Conservation (phyloP, 2,113 vertebrate genomes). For the Bambusicola thoracicus region DNA sequence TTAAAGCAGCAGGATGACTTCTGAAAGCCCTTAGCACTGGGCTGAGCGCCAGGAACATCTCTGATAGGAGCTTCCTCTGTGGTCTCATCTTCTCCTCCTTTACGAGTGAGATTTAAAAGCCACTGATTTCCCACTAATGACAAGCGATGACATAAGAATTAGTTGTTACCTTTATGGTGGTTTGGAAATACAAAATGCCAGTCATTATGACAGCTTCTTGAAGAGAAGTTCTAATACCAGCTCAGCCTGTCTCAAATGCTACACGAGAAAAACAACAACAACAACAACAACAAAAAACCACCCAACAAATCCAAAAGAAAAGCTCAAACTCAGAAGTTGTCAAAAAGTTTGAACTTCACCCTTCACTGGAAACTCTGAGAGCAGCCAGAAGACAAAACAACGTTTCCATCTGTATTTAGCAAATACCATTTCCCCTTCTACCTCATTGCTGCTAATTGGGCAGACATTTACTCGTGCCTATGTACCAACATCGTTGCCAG, state of each 20-base stretch:
- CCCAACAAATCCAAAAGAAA: background rate
- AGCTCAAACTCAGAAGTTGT: background rate
- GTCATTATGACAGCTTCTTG: background rate
- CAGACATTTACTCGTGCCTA: background rate
- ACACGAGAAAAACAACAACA: background rate
- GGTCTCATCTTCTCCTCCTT: slow-evolving; percentile 3
- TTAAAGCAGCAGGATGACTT: background rate
- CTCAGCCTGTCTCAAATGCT: background rate
- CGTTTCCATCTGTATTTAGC: background rate
- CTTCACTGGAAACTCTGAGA: background rate
- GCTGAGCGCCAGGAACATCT: background rate
- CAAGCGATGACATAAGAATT: slow-evolving; percentile 29
- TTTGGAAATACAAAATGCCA: slow-evolving; percentile 1
- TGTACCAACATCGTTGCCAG: background rate
- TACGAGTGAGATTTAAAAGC: slow-evolving; percentile 10
- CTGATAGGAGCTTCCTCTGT: background rate
- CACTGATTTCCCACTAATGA: slow-evolving; percentile 13
- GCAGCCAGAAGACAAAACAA: background rate
- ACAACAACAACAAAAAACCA: background rate
- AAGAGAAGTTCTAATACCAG: background rate
- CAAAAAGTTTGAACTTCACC: background rate
- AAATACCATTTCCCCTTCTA: background rate
- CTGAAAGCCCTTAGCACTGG: background rate
- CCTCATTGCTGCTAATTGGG: background rate
- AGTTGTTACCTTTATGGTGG: background rate